phyloP scores from a whole-genome alignment of 1,140 invertebrate genomes.

The Drosophila triauraria region DNA sequence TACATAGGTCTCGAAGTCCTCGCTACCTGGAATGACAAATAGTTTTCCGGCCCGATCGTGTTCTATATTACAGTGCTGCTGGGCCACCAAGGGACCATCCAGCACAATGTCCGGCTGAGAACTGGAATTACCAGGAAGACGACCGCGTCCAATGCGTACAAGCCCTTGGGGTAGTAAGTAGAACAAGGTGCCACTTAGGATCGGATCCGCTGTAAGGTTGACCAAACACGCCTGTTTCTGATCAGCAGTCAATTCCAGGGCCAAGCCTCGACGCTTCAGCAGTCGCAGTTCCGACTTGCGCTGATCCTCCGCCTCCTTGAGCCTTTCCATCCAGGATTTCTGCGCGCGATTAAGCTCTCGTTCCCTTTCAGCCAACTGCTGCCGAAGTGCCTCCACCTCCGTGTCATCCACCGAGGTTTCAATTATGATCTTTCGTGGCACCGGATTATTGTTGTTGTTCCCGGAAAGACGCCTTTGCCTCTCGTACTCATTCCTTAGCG shows the following conservation, averaged over 20 bases:
- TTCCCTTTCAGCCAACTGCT: slow-evolving; percentile 88
- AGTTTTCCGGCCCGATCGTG: slow-evolving; percentile 85
- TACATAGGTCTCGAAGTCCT: slow-evolving; percentile 88
- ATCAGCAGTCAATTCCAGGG: slow-evolving; percentile 85
- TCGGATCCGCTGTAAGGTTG: slow-evolving; percentile 90
- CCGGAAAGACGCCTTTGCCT: slow-evolving; percentile 80
- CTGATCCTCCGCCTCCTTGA: slow-evolving; percentile 87
- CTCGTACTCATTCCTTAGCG: slow-evolving; percentile 87
- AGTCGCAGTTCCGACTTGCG: slow-evolving; percentile 87
- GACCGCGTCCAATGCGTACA: slow-evolving; percentile 85
- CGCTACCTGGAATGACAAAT: slow-evolving; percentile 85
- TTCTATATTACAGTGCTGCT: slow-evolving; percentile 87
- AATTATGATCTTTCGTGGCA: slow-evolving; percentile 76
- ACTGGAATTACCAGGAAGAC: slow-evolving; percentile 48
- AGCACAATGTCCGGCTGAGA: slow-evolving; percentile 87
- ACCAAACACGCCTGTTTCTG: slow-evolving; percentile 87
- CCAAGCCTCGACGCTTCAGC: slow-evolving; percentile 86
- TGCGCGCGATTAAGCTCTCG: slow-evolving; percentile 86
- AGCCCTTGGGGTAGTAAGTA: slow-evolving; percentile 87
- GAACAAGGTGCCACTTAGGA: slow-evolving; percentile 89
- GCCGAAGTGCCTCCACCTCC: slow-evolving; percentile 85
- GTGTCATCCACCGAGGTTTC: slow-evolving; percentile 84
- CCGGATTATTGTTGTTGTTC: slow-evolving; percentile 68
- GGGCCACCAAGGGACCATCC: slow-evolving; percentile 88
- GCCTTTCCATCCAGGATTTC: slow-evolving; percentile 87